Conservation (phyloP, 2,113 vertebrate genomes). For the Galeopterus variegatus region DNA sequence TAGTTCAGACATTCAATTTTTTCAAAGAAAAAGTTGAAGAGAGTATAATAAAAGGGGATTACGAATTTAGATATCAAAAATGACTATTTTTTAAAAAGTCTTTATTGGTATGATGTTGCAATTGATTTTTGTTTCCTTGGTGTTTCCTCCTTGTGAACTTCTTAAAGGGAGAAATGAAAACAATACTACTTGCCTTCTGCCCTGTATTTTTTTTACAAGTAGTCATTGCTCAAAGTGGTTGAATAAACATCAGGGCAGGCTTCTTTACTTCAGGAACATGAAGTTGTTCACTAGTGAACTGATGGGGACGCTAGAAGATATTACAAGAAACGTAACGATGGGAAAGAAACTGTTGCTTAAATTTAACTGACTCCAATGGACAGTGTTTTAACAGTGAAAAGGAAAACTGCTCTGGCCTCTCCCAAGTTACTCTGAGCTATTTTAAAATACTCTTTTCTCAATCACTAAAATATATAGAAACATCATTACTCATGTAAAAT, state of each 20-base stretch:
- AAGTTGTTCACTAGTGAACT: not conserved
- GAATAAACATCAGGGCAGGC: not conserved
- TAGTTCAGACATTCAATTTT: conserved; percentile 59
- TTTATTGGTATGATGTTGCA: not conserved
- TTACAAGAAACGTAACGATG: not conserved
- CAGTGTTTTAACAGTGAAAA: not conserved
- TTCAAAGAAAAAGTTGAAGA: conserved; percentile 48
- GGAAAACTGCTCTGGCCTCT: not conserved
- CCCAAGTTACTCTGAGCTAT: not conserved
- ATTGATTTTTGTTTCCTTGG: not conserved
- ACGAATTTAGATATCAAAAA: conserved; percentile 29
- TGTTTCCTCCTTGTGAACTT: conserved; percentile 57
- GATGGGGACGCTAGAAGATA: not conserved
- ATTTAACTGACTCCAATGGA: not conserved
- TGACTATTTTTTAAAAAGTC: not conserved
- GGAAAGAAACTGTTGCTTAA: conserved; percentile 44
- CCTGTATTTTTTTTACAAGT: not conserved
- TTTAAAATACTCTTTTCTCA: conserved; percentile 75
- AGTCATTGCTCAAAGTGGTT: not conserved
- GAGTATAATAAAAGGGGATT: not conserved
- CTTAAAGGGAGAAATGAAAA: conserved; percentile 52
- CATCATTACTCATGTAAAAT: conserved; percentile 80
- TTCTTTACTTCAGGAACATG: not conserved
- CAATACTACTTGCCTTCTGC: not conserved
- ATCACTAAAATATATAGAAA: conserved; percentile 42